Percentiles rank a stretch among this genome's conserved stretches.
phyloP scores from a whole-genome alignment of 2,113 vertebrate genomes.

The Syngnathus floridae region DNA sequence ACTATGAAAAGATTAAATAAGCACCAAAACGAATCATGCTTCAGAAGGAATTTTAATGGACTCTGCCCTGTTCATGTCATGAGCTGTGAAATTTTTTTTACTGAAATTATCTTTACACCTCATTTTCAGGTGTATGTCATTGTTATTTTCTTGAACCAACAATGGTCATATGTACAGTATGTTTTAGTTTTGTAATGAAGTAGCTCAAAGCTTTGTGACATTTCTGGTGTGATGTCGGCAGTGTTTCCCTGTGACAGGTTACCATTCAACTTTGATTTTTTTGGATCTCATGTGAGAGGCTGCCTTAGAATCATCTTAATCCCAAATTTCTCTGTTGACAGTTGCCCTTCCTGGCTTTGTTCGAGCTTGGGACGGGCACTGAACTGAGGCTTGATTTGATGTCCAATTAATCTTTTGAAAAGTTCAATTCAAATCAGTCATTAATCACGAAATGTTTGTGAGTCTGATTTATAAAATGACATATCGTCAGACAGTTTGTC shows the following conservation, averaged over 20 bases:
- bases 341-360: too few species aligned
- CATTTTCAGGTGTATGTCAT: neutral
- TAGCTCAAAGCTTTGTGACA: neutral
- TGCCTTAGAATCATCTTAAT: too few species aligned
- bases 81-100: neutral
- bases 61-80: conserved; percentile 14
- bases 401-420: too few species aligned
- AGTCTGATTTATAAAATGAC: neutral
- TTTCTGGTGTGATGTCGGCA: neutral
- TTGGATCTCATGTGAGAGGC: neutral
- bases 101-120: neutral
- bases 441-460: neutral
- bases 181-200: neutral
- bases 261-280: neutral
- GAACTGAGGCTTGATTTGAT: too few species aligned
- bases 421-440: neutral
- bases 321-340: too few species aligned
- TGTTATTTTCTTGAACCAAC: neutral
- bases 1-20: conserved; percentile 49
- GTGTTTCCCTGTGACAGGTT: neutral
- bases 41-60: conserved; percentile 25
- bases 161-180: neutral
- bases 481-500: neutral
- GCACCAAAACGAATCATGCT: conserved; percentile 32
- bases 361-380: too few species aligned